A percentile compares a stretch with the other conserved stretches of the same genome.
Conservation (phyloP, 2,888 invertebrate species). For the Megastigmus dorsalis region DNA sequence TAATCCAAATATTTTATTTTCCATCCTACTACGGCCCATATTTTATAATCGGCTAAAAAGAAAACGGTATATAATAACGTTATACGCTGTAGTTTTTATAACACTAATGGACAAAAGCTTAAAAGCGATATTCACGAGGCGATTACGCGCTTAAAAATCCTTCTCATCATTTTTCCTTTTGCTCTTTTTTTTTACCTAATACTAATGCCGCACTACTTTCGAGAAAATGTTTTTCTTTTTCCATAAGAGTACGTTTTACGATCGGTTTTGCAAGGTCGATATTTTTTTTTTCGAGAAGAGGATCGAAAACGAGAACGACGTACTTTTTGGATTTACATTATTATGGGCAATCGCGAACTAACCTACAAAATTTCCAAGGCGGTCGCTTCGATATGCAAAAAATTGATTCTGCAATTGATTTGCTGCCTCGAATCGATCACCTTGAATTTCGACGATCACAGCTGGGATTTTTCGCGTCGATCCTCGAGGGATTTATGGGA, state of each 20-base stretch:
- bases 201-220: slow-evolving; percentile 36
- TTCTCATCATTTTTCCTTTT: neutral
- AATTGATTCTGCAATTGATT: neutral
- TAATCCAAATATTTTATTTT: neutral
- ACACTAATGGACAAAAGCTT: slow-evolving; percentile 54
- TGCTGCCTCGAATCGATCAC: slow-evolving; percentile 8
- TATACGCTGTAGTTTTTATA: slow-evolving; percentile 23
- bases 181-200: slow-evolving; percentile 10
- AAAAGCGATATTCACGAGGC: slow-evolving; percentile 46
- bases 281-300: slow-evolving; percentile 6
- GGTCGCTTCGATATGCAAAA: neutral
- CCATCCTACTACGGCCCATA: neutral
- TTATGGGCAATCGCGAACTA: slow-evolving; percentile 37
- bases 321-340: slow-evolving; percentile 16
- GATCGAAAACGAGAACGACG: slow-evolving; percentile 4
- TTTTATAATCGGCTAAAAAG: slow-evolving; percentile 3
- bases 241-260: slow-evolving; percentile 15
- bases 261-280: slow-evolving; percentile 13
- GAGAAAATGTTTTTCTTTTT: neutral
- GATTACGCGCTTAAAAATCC: slow-evolving; percentile 27
- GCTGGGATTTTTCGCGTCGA: slow-evolving; percentile 43
- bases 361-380: slow-evolving; percentile 11
- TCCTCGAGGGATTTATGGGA: slow-evolving; percentile 19
- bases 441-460: slow-evolving; percentile 49
- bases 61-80: slow-evolving; percentile 19